A percentile compares a stretch with the other conserved stretches of the same genome.
phyloP scores from a whole-genome alignment of 2,113 vertebrate genomes.

The Microcebus tavaratra region DNA sequence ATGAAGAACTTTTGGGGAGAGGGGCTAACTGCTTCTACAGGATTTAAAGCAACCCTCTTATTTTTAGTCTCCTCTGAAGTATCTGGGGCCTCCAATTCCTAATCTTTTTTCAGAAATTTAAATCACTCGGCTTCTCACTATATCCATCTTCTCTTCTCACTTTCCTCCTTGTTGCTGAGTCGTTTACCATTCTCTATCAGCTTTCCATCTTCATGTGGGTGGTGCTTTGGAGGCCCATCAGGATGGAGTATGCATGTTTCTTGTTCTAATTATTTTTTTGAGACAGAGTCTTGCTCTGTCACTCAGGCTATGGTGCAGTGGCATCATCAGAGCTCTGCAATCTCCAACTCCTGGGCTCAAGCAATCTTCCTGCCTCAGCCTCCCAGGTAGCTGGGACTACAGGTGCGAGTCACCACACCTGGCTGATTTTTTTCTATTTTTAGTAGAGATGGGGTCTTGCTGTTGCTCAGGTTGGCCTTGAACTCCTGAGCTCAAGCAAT shows the following conservation, averaged over 20 bases:
- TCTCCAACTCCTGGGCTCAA: too few species aligned
- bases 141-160: neutral
- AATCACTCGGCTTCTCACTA: neutral
- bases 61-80: neutral
- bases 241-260: neutral
- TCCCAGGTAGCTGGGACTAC: too few species aligned
- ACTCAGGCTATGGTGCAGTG: too few species aligned
- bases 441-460: too few species aligned
- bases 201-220: neutral
- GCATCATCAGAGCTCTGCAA: too few species aligned
- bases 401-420: too few species aligned
- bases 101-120: neutral
- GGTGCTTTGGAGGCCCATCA: neutral
- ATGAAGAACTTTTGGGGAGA: neutral
- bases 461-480: too few species aligned
- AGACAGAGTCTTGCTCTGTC: too few species aligned
- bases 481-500: too few species aligned
- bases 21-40: neutral
- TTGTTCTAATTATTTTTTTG: neutral
- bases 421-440: too few species aligned
- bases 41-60: neutral
- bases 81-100: neutral
- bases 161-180: neutral
- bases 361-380: too few species aligned
- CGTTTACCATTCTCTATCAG: neutral